These are phyloP conservation scores for Noctuana brunneofusca DNA, from an alignment of 2,888 invertebrate genomes.

Conservation along the genomic window DNA sequence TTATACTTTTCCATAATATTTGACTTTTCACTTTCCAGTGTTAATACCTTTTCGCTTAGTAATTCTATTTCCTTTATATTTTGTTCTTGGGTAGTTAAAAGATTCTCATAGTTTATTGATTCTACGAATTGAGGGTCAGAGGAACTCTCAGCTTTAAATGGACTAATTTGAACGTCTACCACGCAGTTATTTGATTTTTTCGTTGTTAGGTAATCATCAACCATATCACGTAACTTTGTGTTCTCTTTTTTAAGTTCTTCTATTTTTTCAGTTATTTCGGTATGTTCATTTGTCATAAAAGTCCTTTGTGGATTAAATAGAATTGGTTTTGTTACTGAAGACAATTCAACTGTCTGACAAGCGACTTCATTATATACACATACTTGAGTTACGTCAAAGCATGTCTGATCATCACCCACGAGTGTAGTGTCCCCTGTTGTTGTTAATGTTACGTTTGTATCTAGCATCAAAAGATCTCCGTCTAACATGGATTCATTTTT, in stretches of 20 bases:
- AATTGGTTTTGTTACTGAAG: conserved; percentile 44
- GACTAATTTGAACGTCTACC: conserved; percentile 50
- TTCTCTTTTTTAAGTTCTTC: conserved; percentile 57
- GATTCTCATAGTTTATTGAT: conserved; percentile 44
- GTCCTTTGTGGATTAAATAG: conserved; percentile 47
- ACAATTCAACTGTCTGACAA: conserved; percentile 52
- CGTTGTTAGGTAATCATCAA: conserved; percentile 43
- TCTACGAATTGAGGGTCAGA: conserved; percentile 38
- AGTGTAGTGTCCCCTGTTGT: conserved; percentile 65
- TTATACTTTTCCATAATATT: conserved; percentile 59
- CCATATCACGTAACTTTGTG: conserved; percentile 47
- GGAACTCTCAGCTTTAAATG: conserved; percentile 42
- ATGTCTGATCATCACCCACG: conserved; percentile 62
- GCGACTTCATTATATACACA: conserved; percentile 56
- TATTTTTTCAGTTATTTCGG: conserved; percentile 47
- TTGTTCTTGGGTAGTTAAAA: conserved; percentile 39
- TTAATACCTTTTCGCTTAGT: conserved; percentile 48
- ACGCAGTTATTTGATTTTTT: conserved; percentile 37
- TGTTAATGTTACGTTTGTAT: conserved; percentile 69
- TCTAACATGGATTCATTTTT: conserved; percentile 73
- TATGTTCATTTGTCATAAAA: conserved; percentile 45
- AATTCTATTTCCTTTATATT: conserved; percentile 47
- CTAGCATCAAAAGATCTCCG: conserved; percentile 72
- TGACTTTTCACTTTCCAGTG: conserved; percentile 50
- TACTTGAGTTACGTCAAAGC: conserved; percentile 61